A percentile compares a stretch with the other conserved stretches of the same genome.
Evolutionary conservation across 2,888 invertebrate species (phyloP).

Genomic region (Chouioia cunea): DNA sequence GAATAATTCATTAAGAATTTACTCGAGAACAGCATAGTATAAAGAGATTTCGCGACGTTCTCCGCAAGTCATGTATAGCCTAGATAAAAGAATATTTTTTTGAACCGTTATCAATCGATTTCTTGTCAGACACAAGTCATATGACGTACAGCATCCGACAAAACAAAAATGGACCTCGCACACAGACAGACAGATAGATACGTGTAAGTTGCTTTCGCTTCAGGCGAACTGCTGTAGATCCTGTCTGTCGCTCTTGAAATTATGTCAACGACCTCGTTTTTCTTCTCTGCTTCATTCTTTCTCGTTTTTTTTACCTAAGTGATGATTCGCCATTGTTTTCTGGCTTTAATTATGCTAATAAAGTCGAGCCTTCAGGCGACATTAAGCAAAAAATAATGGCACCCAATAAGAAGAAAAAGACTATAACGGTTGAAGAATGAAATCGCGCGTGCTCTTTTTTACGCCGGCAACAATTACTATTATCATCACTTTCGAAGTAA

Average conservation of each 20-base stretch:
- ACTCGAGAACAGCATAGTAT: neutral
- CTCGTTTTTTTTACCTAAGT: conserved; percentile 1
- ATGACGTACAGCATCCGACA: no score
- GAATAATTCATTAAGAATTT: conserved; percentile 23
- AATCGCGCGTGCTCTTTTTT: neutral
- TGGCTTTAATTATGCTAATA: conserved; percentile 42
- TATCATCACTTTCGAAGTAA: conserved; percentile 1
- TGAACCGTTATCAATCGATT: conserved; percentile 26
- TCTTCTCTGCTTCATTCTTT: neutral
- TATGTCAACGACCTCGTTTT: conserved; percentile 30
- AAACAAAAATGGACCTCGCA: conserved; percentile 23
- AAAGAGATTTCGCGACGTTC: neutral
- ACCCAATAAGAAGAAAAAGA: neutral
- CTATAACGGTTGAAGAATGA: neutral
- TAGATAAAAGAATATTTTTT: conserved; percentile 17
- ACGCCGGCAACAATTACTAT: conserved; percentile 9
- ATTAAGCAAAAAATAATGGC: no score
- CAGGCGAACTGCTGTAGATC: conserved; percentile 3
- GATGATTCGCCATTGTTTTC: conserved; percentile 44
- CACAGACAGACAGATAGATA: neutral
- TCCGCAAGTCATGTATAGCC: neutral
- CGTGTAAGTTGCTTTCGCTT: conserved; percentile 2
- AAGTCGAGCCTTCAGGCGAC: conserved; percentile 10
- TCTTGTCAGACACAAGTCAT: conserved; percentile 7
- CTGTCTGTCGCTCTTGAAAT: conserved; percentile 13